These are phyloP conservation scores for Drosophila meridionalis DNA, from an alignment of 2,888 invertebrate genomes.

Conservation along the genomic window DNA sequence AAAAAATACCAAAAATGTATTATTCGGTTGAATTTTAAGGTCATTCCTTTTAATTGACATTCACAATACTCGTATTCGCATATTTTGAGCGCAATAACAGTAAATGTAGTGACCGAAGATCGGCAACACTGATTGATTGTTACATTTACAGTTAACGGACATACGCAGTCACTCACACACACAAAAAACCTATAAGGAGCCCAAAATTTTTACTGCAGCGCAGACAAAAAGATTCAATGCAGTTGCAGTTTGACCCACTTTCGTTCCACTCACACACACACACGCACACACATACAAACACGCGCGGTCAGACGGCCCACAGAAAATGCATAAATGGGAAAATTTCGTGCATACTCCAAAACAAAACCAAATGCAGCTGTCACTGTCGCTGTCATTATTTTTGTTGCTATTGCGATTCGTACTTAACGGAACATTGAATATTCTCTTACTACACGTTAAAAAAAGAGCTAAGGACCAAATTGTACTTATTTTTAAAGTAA, in stretches of 20 bases:
- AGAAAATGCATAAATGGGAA: slow-evolving; percentile 54
- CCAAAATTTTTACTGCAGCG: slow-evolving; percentile 56
- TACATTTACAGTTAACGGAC: slow-evolving; percentile 14
- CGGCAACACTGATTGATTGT: slow-evolving; percentile 13
- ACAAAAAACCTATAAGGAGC: slow-evolving; percentile 33
- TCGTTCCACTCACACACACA: slow-evolving; percentile 29
- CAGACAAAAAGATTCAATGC: slow-evolving; percentile 56
- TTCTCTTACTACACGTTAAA: not conserved
- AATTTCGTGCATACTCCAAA: slow-evolving; percentile 56
- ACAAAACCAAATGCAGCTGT: slow-evolving; percentile 60
- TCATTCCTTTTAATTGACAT: not conserved
- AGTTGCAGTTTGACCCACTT: slow-evolving; percentile 74
- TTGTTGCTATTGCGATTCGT: slow-evolving; percentile 22
- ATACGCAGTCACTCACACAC: not conserved
- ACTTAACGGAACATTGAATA: not conserved
- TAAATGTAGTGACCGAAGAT: slow-evolving; percentile 33
- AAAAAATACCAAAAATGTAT: not conserved
- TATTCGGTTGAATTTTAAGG: not conserved
- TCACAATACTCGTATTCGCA: not conserved
- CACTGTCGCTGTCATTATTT: slow-evolving; percentile 28
- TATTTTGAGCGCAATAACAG: slow-evolving; percentile 8
- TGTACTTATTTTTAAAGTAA: slow-evolving; percentile 60
- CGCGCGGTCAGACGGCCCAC: slow-evolving; percentile 10
- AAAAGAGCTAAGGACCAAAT: slow-evolving; percentile 36
- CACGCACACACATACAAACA: slow-evolving; percentile 12